phyloP scores from a whole-genome alignment of 1,140 invertebrate genomes.

The Drosophila nigromelanica region DNA sequence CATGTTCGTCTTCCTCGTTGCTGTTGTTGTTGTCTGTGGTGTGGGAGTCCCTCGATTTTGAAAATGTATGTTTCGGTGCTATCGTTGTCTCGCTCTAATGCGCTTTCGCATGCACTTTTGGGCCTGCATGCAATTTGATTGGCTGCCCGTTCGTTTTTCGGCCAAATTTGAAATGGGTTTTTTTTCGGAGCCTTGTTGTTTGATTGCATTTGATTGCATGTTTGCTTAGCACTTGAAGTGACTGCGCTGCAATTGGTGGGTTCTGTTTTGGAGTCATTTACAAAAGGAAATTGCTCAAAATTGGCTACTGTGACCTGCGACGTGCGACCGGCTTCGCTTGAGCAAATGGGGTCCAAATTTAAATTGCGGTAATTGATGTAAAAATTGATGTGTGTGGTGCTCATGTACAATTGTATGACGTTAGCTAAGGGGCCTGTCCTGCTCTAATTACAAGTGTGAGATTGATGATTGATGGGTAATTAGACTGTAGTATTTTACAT shows the following conservation, averaged over 20 bases:
- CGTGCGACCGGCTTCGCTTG: not conserved
- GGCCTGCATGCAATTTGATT: constrained; percentile 79
- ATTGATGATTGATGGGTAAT: constrained; percentile 62
- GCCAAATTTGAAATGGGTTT: constrained; percentile 53
- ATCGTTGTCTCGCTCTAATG: constrained; percentile 79
- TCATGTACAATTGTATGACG: constrained; percentile 3
- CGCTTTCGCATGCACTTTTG: constrained; percentile 79
- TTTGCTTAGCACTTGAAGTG: constrained; percentile 55
- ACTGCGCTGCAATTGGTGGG: constrained; percentile 64
- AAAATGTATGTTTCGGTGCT: constrained; percentile 67
- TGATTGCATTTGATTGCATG: constrained; percentile 81
- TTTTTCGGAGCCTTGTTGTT: constrained; percentile 37
- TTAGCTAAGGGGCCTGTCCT: constrained; percentile 36
- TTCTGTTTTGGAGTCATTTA: constrained; percentile 33
- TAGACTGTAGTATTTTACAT: constrained; percentile 15
- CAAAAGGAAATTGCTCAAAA: constrained; percentile 62
- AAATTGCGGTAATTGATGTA: constrained; percentile 59
- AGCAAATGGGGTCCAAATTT: constrained; percentile 23
- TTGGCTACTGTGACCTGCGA: constrained; percentile 25
- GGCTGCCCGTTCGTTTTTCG: constrained; percentile 65
- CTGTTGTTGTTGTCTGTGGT: constrained; percentile 54
- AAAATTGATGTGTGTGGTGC: constrained; percentile 46
- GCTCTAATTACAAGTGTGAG: constrained; percentile 64
- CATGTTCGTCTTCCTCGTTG: constrained; percentile 22
- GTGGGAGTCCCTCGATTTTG: constrained; percentile 57